Conservation (phyloP, 2,113 vertebrate genomes). For the Vulpes lagopus region DNA sequence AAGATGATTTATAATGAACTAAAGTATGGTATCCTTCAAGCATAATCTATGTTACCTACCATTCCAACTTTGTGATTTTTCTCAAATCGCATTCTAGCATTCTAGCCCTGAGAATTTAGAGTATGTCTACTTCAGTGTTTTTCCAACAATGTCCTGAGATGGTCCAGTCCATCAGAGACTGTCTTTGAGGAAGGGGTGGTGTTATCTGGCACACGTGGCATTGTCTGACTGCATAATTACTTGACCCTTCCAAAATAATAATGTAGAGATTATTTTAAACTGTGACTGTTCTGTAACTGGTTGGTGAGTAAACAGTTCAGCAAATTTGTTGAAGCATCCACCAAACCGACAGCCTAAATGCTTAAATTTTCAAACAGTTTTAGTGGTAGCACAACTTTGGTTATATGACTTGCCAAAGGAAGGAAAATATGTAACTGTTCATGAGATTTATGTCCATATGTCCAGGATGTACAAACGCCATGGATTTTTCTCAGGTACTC, state of each 20-base stretch:
- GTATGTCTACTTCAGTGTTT: neutral
- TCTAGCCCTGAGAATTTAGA: neutral
- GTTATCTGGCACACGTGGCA: neutral
- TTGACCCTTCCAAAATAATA: neutral
- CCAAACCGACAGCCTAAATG: neutral
- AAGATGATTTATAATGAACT: neutral
- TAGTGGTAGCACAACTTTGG: neutral
- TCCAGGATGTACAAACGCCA: neutral
- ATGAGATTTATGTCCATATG: neutral
- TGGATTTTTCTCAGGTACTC: conserved; percentile 6
- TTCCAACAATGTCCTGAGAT: neutral
- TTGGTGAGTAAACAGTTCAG: neutral
- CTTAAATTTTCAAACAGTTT: neutral
- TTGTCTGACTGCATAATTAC: neutral
- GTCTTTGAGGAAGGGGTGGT: neutral
- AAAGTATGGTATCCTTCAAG: neutral
- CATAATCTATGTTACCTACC: neutral
- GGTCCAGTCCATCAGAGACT: neutral
- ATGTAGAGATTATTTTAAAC: neutral
- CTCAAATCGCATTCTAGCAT: neutral
- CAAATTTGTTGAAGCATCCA: neutral
- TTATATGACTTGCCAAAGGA: neutral
- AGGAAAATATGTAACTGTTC: neutral
- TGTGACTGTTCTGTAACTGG: neutral
- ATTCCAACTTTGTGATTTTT: neutral